These are phyloP conservation scores for Triops longicaudatus DNA, from an alignment of 1,140 invertebrate species.

Conservation along the genomic window DNA sequence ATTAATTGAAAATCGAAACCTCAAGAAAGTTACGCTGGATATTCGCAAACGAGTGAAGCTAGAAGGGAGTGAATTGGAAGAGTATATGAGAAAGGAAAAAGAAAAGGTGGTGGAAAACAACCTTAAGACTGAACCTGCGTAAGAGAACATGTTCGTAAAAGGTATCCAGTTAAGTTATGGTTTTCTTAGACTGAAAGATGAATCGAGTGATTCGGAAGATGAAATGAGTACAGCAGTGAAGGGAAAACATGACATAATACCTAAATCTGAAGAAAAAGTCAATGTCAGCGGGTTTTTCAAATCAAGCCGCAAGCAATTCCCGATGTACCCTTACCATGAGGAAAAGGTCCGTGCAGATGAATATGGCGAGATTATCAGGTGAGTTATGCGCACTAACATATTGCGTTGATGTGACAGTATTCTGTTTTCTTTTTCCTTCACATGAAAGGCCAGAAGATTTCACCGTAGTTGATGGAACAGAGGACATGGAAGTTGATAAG, in stretches of 20 bases:
- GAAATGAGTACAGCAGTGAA: slow-evolving; percentile 64
- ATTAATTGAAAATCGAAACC: slow-evolving; percentile 42
- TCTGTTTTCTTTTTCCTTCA: background rate
- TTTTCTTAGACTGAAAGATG: slow-evolving; percentile 36
- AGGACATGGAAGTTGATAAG: slow-evolving; percentile 30
- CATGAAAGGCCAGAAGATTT: slow-evolving; percentile 29
- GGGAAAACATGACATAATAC: slow-evolving; percentile 74
- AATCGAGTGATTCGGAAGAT: slow-evolving; percentile 69
- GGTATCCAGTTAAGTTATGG: slow-evolving; percentile 38
- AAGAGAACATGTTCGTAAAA: slow-evolving; percentile 32
- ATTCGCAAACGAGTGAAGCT: slow-evolving; percentile 56
- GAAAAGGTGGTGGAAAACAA: slow-evolving; percentile 38
- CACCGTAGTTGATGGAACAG: slow-evolving; percentile 25
- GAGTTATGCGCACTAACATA: slow-evolving; percentile 34
- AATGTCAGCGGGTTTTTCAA: slow-evolving; percentile 62
- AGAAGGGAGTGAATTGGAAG: slow-evolving; percentile 64
- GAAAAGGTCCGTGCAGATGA: slow-evolving; percentile 89
- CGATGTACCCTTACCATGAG: slow-evolving; percentile 92
- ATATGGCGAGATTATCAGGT: slow-evolving; percentile 81
- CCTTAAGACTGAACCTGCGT: slow-evolving; percentile 48
- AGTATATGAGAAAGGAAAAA: slow-evolving; percentile 51
- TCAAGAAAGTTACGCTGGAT: slow-evolving; percentile 55
- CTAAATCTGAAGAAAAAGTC: slow-evolving; percentile 45
- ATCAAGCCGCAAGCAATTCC: slow-evolving; percentile 83
- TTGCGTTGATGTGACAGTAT: background rate